Base-by-base conservation (phyloP, 2,113 vertebrate genomes). In the Dicrurus megarhynchus region DNA sequence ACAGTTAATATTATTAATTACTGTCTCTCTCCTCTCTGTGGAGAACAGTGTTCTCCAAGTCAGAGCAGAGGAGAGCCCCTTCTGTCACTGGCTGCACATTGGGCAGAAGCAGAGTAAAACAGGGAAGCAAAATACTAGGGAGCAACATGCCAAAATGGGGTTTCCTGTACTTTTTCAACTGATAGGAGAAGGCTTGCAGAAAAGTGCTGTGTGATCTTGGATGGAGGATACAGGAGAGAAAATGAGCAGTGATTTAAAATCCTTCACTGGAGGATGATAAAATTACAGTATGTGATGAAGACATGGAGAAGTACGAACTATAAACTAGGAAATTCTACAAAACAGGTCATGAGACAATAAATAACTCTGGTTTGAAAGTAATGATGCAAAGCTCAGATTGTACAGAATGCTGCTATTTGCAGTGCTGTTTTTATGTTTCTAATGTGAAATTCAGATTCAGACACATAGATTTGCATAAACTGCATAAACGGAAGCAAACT, bases 1-100 rank as follows among this genome's bases (percentile, higher is more conserved):
- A 32, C 6, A 20, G 49, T 73, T 94, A 95, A 76, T 82, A 81
- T 68, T 46, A 68, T 87, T 90, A 94, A 95, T 95, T 87, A 89
- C 87, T 82, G 18, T 75, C 89, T 85, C 42, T 59, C 76, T 86
- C 55, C 21, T 76, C 53, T 79, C 77, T 0, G 0, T 37, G 55
- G 61, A 91, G 87, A 75, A 3, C 7, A 60, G 35, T 0, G 1
- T 10, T 32, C 56, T 69, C 68, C 0, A 1, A 84, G 69, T 1
- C 6, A 88, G 50, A 69, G 84, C 49, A 21, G 23, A 65, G 59
- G 64, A 77, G 67, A 79, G 27, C 30, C 13, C 26, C 20, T 44
- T 13, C 0, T 0, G 6, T 42, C 88, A 39, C 1, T 5, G 1
- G 39, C 41, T 39, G 75, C 41, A 74, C 56, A 4, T 3, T 8